Base-by-base conservation (phyloP, 2,113 vertebrate species). In the Lamprotornis superbus region DNA sequence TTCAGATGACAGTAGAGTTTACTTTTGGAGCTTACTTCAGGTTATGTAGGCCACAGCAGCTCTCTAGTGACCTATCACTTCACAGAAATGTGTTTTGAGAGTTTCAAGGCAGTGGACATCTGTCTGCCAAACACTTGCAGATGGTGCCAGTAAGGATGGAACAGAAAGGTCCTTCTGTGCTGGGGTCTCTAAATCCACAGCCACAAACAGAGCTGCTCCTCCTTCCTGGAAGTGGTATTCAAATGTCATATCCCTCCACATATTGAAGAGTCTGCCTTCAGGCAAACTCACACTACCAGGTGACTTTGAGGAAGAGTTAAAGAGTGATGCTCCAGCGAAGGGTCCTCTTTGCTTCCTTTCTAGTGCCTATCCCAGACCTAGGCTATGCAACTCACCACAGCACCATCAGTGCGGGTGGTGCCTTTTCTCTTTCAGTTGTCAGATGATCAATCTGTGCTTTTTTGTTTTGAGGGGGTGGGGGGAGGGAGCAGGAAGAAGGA, bases 1-100 rank as follows among this genome's bases (percentile, higher is more conserved):
- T 97, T 97, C 87, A 89, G 84, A 92, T 91, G 97, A 96, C 96
- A 96, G 87, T 71, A 64, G 93, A 95, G 82, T 94, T 94, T 90
- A 97, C 90, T 94, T 95, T 89, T 68, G 70, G 88, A 91, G 76
- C 87, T 96, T 80, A 94, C 78, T 97, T 93, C 84, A 89, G 93
- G 90, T 94, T 94, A 94, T 94, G 25, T 90, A 94, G 85, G 92
- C 50, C 90, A 94, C 59, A 28, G 31, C 40, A 91, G 89, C 89
- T 89, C 70, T 90, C 90, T 74, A 89, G 83, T 79, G 84, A 93
- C 77, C 74, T 90, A 85, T 70, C 85, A 24, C 35, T 96, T 96
- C 84, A 74, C 60, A 93, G 81, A 97, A 96, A 92, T 69, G 35
- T 15, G 8, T 87, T 97, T 59, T 61, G 60, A 97, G 93, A 70